phyloP scores from a whole-genome alignment of 2,888 invertebrate genomes.

The Pseudanteris insignis region DNA sequence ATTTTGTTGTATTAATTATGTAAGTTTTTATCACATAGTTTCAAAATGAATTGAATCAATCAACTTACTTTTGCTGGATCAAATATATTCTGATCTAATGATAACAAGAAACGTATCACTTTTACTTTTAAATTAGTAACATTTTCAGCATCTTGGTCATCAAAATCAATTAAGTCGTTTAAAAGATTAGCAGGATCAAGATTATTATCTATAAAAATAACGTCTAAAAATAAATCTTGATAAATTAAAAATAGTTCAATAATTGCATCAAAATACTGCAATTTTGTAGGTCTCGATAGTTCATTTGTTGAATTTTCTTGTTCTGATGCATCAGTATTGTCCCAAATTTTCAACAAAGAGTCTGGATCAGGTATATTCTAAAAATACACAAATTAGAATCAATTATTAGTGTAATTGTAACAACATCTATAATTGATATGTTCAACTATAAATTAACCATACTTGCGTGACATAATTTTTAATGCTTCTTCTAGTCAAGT shows the following conservation, averaged over 20 bases:
- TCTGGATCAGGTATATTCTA: conserved; percentile 63
- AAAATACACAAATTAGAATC: conserved; percentile 10
- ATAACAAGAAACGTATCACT: conserved; percentile 63
- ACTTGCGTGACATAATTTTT: conserved; percentile 52
- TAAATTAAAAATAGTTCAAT: conserved; percentile 71
- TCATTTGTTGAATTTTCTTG: conserved; percentile 38
- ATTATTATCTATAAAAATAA: conserved; percentile 50
- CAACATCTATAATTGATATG: too few relatives aligned
- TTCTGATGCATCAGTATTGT: conserved; percentile 21
- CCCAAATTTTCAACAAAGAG: conserved; percentile 61
- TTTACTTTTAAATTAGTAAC: conserved; percentile 61
- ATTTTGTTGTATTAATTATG: neutral
- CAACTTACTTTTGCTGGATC: conserved; percentile 48
- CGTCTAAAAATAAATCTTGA: conserved; percentile 68
- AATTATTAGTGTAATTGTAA: too few relatives aligned
- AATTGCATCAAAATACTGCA: conserved; percentile 60
- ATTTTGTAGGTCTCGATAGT: conserved; percentile 42
- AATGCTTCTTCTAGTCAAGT: conserved; percentile 43
- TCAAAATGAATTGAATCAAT: too few relatives aligned
- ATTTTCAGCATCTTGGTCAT: conserved; percentile 35
- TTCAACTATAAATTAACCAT: too few relatives aligned
- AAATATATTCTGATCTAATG: conserved; percentile 54
- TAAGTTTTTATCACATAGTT: too few relatives aligned
- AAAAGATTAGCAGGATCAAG: conserved; percentile 48
- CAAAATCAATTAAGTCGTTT: conserved; percentile 40